These are phyloP conservation scores for Pedionomus torquatus DNA, from an alignment of 2,113 vertebrate species.

Conservation along the genomic window DNA sequence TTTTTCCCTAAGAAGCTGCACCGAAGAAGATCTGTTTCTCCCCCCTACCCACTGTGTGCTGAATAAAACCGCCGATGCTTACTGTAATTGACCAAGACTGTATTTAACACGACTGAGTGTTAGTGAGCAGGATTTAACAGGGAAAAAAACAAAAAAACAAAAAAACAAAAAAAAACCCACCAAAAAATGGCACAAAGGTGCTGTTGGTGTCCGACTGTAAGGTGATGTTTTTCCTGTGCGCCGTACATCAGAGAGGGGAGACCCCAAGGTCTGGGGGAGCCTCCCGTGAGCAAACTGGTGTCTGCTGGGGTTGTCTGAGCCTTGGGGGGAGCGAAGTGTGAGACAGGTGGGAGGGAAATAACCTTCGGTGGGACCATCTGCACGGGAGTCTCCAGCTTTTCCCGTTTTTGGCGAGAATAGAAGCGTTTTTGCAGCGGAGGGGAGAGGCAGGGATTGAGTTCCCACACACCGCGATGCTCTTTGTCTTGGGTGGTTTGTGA, in stretches of 20 bases:
- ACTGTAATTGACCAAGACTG: background rate
- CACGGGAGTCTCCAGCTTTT: slow-evolving; percentile 53
- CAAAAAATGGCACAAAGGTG: background rate
- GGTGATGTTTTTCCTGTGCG: background rate
- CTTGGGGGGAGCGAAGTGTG: slow-evolving; percentile 7
- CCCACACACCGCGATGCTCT: background rate
- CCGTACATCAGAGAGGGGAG: background rate
- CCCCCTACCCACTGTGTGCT: background rate
- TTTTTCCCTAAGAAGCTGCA: background rate
- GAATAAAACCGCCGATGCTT: background rate
- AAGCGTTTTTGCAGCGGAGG: slow-evolving; percentile 32
- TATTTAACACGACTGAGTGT: background rate
- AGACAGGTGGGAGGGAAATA: slow-evolving; percentile 12
- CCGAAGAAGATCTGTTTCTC: background rate
- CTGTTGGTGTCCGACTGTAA: background rate
- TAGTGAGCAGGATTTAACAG: background rate
- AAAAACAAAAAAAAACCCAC: no score
- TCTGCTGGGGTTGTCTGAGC: slow-evolving; percentile 41
- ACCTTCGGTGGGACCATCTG: slow-evolving; percentile 29
- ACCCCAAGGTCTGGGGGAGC: background rate
- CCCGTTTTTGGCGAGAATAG: slow-evolving; percentile 23
- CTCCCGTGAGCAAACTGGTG: slow-evolving; percentile 20
- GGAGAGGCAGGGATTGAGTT: slow-evolving; percentile 40
- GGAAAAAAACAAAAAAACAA: no score
- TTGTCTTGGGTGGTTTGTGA: background rate